Evolutionary conservation across 2,888 invertebrate species (phyloP), one percentile per base, ranked within the genome.

Genomic region (Metacarcinus magister): DNA sequence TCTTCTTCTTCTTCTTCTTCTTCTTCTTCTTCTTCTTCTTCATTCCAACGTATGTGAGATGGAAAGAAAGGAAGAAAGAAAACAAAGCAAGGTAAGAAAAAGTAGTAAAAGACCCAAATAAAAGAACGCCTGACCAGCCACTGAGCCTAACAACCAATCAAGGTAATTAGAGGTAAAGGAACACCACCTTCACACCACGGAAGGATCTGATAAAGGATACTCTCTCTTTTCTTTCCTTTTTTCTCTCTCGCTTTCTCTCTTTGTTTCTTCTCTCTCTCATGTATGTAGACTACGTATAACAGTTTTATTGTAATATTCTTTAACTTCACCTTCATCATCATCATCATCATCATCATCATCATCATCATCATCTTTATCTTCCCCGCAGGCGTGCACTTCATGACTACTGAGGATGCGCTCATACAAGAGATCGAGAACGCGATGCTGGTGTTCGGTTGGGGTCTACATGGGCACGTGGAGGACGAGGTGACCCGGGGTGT

Each of bases 361-460:
- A 5, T 32, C 87, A 87, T 32, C 39, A 43, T 23, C 8, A 8
- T 39, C 39, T 5, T 23, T 92, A 16, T 46, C 48, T 32, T 28
- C 28, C 32, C 28, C 4, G 7, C 93, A 97, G 97, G 97, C 19
- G 99, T 99, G 3, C 99, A 99, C 97, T 99, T 99, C 97, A 99
- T 99, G 97, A 99, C 99, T 93, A 98, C 98, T 96, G 98, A 98
- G 97, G 98, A 98, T 28, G 98, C 98, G 94, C 98, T 99, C 95
- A 98, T 99, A 97, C 98, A 98, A 97, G 99, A 99, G 98, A 99
- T 99, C 97, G 98, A 98, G 28, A 99, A 99, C 89, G 99, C 99
- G 23, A 98, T 99, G 95, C 99, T 99, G 97, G 99, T 99, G 97
- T 99, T 99, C 97, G 99, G 99, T 23, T 98, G 99, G 97, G 99